phyloP scores from a whole-genome alignment of 2,113 vertebrate genomes.

The Sterna hirundo region DNA sequence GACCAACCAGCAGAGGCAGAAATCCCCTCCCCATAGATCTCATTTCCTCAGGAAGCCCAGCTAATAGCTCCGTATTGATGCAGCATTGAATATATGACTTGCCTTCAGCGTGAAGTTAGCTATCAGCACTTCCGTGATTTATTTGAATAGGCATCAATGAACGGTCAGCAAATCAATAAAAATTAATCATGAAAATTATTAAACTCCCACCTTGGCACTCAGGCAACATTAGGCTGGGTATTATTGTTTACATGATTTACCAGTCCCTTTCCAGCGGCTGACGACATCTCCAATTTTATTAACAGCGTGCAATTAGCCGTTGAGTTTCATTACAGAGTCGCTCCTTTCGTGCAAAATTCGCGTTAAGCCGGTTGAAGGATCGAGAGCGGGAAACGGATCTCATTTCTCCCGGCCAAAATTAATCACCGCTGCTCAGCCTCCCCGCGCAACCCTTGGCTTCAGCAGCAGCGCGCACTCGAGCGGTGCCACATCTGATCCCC shows the following conservation, averaged over 20 bases:
- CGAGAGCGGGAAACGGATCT: background rate
- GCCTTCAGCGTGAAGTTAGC: background rate
- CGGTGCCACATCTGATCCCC: background rate
- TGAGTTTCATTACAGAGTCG: background rate
- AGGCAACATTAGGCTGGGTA: background rate
- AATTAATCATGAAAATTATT: slow-evolving; percentile 15
- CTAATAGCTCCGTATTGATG: fast-evolving
- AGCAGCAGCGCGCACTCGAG: fast-evolving
- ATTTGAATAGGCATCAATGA: background rate
- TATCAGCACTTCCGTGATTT: background rate
- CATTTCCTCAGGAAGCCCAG: background rate
- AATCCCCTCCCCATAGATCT: background rate
- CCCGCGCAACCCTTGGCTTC: no score
- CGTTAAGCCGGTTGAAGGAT: background rate
- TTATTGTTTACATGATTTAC: background rate
- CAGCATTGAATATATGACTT: background rate
- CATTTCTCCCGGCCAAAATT: background rate
- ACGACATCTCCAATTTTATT: slow-evolving; percentile 18
- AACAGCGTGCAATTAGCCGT: slow-evolving; percentile 31
- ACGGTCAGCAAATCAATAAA: slow-evolving; percentile 8
- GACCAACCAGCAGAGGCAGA: background rate
- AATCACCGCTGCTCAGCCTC: fast-evolving
- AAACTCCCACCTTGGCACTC: background rate
- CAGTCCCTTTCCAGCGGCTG: background rate
- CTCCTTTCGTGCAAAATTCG: background rate